These are phyloP conservation scores for Larimichthys crocea DNA, from an alignment of 2,113 vertebrate species.

Conservation along the genomic window DNA sequence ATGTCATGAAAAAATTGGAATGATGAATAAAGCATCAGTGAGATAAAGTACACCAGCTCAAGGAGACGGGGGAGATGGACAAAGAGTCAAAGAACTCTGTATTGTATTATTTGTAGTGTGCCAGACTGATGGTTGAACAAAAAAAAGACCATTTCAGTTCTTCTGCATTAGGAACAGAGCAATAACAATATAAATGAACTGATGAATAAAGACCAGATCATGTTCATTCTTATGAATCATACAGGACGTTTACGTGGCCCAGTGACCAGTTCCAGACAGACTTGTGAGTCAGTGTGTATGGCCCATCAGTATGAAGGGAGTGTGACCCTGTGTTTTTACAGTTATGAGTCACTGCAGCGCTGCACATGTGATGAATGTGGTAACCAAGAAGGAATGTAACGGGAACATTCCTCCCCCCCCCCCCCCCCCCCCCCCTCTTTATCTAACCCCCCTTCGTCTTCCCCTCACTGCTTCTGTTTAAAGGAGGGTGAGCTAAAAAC, in stretches of 20 bases:
- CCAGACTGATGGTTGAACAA: neutral
- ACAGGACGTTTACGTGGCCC: slow-evolving; percentile 5
- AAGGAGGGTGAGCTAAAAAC: neutral
- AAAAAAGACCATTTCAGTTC: neutral
- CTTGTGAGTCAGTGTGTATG: slow-evolving; percentile 37
- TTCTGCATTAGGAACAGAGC: neutral
- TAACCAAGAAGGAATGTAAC: neutral
- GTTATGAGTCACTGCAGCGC: slow-evolving; percentile 46
- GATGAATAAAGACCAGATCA: slow-evolving; percentile 3
- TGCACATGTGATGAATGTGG: slow-evolving; percentile 25
- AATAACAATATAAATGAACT: neutral
- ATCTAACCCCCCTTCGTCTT: neutral
- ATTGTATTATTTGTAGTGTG: neutral
- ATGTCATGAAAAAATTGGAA: no score
- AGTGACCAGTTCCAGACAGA: neutral
- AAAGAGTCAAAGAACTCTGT: neutral
- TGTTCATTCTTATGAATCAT: slow-evolving; percentile 7
- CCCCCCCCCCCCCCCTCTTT: neutral
- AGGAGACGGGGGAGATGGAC: neutral
- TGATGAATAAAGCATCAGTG: no score
- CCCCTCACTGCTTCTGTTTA: neutral
- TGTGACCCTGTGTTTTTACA: slow-evolving; percentile 27
- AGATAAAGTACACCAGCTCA: neutral
- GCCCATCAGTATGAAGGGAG: neutral
- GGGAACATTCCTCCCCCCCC: neutral